phyloP scores from a whole-genome alignment of 1,140 invertebrate genomes.

The Oedothorax gibbosus region DNA sequence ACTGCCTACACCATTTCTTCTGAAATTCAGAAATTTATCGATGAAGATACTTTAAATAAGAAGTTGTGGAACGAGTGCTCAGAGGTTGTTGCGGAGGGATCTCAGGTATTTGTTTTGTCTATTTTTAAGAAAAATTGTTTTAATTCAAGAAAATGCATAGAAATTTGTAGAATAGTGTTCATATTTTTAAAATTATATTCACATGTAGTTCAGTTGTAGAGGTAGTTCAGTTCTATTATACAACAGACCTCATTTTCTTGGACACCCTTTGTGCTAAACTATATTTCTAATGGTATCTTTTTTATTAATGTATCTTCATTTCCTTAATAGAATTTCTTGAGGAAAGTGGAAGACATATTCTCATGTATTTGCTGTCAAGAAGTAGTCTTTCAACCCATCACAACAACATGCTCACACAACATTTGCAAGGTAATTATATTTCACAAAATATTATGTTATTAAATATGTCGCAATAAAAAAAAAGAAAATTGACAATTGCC shows the following conservation, averaged over 20 bases:
- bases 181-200: too few species aligned
- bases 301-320: neutral
- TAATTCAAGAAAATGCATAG: too few species aligned
- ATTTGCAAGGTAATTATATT: constrained; percentile 76
- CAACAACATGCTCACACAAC: constrained; percentile 81
- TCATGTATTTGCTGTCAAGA: constrained; percentile 86
- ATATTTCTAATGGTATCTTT: neutral
- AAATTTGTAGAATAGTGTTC: too few species aligned
- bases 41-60: constrained; percentile 74
- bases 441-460: too few species aligned
- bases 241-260: neutral
- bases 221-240: too few species aligned
- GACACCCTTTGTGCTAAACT: neutral
- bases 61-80: constrained; percentile 79
- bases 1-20: constrained; percentile 70
- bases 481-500: too few species aligned
- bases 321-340: constrained; percentile 74
- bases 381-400: constrained; percentile 79
- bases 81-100: constrained; percentile 68
- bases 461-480: too few species aligned
- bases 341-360: constrained; percentile 77
- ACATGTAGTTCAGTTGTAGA: too few species aligned
- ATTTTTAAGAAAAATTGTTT: neutral
- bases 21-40: constrained; percentile 73
- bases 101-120: constrained; percentile 7